Evolutionary conservation across 2,113 vertebrate species (phyloP).

Genomic region (Notechis scutatus): DNA sequence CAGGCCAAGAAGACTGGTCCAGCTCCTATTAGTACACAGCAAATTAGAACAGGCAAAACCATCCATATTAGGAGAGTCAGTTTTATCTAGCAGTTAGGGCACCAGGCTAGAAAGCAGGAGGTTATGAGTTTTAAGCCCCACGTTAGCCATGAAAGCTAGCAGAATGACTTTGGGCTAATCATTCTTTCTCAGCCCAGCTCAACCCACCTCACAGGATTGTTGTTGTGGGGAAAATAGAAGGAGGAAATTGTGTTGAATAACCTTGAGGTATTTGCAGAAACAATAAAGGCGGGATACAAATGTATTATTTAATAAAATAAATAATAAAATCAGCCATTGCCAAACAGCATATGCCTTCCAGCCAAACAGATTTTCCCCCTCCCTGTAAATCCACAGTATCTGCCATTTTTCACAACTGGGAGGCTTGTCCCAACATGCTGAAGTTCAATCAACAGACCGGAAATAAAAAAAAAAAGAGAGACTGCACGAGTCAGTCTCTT

Average conservation of each 20-base stretch:
- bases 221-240: background rate
- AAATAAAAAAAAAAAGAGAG: conserved; percentile 57
- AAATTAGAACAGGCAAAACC: background rate
- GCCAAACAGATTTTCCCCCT: background rate
- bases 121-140: background rate
- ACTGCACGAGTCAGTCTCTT: conserved; percentile 59
- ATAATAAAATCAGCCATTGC: background rate
- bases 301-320: background rate
- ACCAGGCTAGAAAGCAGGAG: background rate
- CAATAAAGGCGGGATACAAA: background rate
- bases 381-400: conserved; percentile 15
- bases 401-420: conserved; percentile 52
- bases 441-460: conserved; percentile 55
- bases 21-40: background rate
- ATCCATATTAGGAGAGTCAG: background rate
- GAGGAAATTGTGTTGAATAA: background rate
- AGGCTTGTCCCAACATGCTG: conserved; percentile 36
- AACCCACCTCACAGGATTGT: background rate
- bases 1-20: background rate
- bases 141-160: background rate
- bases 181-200: background rate
- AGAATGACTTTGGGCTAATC: background rate
- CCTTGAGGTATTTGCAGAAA: background rate
- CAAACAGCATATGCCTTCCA: conserved; percentile 18
- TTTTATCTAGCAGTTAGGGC: background rate